Evolutionary conservation across 2,113 vertebrate genomes (phyloP), one percentile per base, ranked within the genome.

Genomic region (Patagioenas fasciata): DNA sequence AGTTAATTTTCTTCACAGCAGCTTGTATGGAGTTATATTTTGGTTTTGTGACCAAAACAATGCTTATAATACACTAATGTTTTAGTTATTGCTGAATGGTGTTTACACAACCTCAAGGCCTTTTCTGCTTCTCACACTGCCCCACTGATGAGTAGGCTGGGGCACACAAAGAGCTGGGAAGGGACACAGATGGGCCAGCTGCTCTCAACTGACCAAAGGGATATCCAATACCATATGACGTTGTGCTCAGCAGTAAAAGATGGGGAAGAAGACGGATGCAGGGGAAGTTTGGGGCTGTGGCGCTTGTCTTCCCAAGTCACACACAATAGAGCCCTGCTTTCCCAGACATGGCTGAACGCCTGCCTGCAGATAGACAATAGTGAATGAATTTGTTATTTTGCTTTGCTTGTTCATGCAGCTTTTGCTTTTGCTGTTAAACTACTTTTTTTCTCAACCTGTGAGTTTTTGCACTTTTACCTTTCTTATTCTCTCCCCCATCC

Each of bases 261-360:
- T 77, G 40, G 26, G 4, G 20, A 42, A 80, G 31, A 36, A 66
- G 31, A 13, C 40, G 10, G 40, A 61, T 69, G 15, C 24, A 28
- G 7, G 9, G 10, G 8, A 61, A 10, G 13, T 80, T 51, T 0
- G 0, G 25, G 26, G 6, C 36, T 6, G 34, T 5, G 26, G 13
- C 0, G 0, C 54, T 89, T 71, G 10, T n/a, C n/a, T 91, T 91
- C 50, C 20, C 24, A 58, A 51, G 16, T 51, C 20, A 67, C 1
- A 4, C 1, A 1, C 53, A 54, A 65, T 6, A 19, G 7, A 95
- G 6, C 3, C 15, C 17, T 53, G 32, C 13, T 61, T 70, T 85
- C 34, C 50, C 61, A 36, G 31, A 71, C 5, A 36, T 50, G 1
- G 3, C 1, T 48, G 3, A 92, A 61, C 7, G 53, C 6, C 15